Base-by-base conservation (phyloP, 2,888 invertebrate genomes). In the Griposia aprilina region DNA sequence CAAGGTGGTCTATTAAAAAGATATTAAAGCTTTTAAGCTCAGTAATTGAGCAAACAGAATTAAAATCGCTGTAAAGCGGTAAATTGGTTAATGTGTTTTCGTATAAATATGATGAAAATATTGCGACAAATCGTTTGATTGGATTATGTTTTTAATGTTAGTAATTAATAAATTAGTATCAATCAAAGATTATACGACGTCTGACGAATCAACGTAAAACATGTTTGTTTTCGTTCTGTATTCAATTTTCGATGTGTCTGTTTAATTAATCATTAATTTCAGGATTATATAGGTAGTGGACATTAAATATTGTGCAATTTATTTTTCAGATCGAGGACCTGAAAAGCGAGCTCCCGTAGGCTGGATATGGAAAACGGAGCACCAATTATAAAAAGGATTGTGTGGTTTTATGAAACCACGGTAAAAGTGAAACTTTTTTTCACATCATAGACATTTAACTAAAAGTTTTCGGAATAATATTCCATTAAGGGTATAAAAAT, bases 1-100 rank as follows among this genome's bases (percentile, higher is more conserved):
- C 36, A 70, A 67, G 85, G 86, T 88, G 89, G 87, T 88, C 88
- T 87, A 90, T 91, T 88, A 90, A 81, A 88, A 89, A 86, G 57
- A 76, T 84, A 90, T 90, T 85, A 88, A 67, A 62, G 73, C 59
- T 82, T 75, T 62, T 76, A 87, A 77, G 82, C 78, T 67, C 68
- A 55, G 41, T 83, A 81, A 84, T 86, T 79, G 76, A 70, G 74
- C 77, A 83, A 78, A 85, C 73, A 85, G 36, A 65, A 69, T 66
- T 69, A 62, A 45, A 57, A 62, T 62, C 30, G 57, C 68, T 20
- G 71, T 73, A 76, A 84, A 79, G 74, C 60, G 26, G 36, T 71
- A 63, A 77, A 74, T 82, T 74, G 57, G 23, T 66, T 74, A 73
- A 74, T 59, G 72, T 52, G 41, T 60, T 85, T 71, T 45, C 50